Evolutionary conservation across 2,888 invertebrate species (phyloP), one percentile per base, ranked within the genome.

Genomic region (Platypus cylindrus): DNA sequence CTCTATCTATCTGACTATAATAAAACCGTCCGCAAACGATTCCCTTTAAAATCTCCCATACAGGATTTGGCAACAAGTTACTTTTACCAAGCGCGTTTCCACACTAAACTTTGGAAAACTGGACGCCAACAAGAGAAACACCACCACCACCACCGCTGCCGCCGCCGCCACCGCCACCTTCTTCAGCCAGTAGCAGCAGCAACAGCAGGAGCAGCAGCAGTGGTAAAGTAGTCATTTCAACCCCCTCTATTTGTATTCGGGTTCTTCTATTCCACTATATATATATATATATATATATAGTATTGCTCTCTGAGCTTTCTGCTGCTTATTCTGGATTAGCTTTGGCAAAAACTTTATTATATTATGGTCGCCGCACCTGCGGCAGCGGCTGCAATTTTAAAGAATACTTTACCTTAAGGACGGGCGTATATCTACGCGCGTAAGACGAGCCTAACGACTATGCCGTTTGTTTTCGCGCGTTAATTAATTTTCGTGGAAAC

Each of bases 261-360:
- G n/a, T n/a, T 52, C 51, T 45, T 47, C 45, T 44, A 41, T 48
- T 43, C 47, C 48, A 37, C n/a, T n/a, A n/a, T n/a, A n/a, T n/a
- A n/a, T n/a, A n/a, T n/a, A n/a, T n/a, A n/a, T n/a, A n/a, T n/a
- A n/a, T n/a, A n/a, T n/a, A n/a, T n/a, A n/a, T n/a, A n/a, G 40
- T 52, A 47, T 49, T 49, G 51, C 52, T 50, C 53, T 49, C 51
- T 47, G 43, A 43, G 47, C 50, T 47, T 50, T 49, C 46, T 48
- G 45, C 47, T 41, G 45, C 47, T 41, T 41, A 41, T 41, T 41
- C 40, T 36, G 41, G 38, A 41, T 41, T 38, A 38, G 41, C 41
- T 33, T 38, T 34, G 41, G 36, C 36, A 26, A 41, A 38, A 34
- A 38, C 36, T 41, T 41, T 41, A 38, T 41, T 41, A 38, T 41